Evolutionary conservation across 2,888 invertebrate species (phyloP).

Genomic region (Salpingus planirostris): DNA sequence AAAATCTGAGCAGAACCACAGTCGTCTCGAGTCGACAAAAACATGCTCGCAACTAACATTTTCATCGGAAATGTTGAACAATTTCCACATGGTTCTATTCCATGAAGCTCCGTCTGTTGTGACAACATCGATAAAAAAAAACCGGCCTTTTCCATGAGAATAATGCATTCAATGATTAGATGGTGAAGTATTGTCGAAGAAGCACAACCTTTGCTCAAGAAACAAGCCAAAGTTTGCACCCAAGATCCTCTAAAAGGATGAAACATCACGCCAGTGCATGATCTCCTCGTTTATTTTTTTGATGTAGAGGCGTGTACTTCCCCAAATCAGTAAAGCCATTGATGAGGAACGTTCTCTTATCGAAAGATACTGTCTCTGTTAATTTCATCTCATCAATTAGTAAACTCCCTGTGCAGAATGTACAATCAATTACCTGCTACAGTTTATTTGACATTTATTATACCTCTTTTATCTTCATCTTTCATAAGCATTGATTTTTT

Average conservation of each 20-base stretch:
- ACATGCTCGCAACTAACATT: conserved; percentile 9
- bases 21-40: conserved; percentile 6
- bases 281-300: conserved; percentile 7
- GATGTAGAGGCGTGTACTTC: conserved; percentile 7
- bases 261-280: conserved; percentile 14
- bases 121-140: conserved; percentile 13
- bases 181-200: conserved; percentile 4
- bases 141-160: too few species aligned
- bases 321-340: conserved; percentile 11
- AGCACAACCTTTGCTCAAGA: conserved; percentile 10
- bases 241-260: conserved; percentile 11
- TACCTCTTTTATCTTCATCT: conserved; percentile 2
- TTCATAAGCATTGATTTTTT: not conserved
- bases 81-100: too few species aligned
- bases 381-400: conserved; percentile 11
- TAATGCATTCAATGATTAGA: too few species aligned
- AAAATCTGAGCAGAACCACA: too few species aligned
- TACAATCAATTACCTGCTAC: too few species aligned
- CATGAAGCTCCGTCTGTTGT: conserved; percentile 13
- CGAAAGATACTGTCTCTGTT: conserved; percentile 5
- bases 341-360: conserved; percentile 10
- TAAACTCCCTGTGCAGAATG: conserved; percentile 3
- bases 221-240: conserved; percentile 3
- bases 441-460: too few species aligned
- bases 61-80: too few species aligned